Conservation (phyloP, 2,888 invertebrate species). For the Acleris laterana region DNA sequence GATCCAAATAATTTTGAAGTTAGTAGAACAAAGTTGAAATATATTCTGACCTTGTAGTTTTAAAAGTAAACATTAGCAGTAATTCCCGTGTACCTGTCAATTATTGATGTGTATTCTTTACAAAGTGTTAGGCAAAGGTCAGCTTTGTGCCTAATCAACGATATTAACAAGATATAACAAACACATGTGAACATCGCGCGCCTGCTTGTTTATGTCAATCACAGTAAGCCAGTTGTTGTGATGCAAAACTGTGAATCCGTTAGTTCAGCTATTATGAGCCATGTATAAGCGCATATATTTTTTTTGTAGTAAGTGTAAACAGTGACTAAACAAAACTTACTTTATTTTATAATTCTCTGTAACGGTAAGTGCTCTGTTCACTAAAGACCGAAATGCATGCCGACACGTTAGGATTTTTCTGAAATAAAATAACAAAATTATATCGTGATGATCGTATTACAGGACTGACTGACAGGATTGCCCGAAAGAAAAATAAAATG, state of each 20-base stretch:
- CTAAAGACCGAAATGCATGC: too few relatives aligned
- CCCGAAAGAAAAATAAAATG: conserved; percentile 4
- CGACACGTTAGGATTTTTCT: too few relatives aligned
- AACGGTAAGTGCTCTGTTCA: neutral
- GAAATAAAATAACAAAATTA: neutral
- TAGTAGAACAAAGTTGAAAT: conserved; percentile 36
- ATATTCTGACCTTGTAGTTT: conserved; percentile 33
- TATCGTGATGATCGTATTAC: conserved; percentile 7
- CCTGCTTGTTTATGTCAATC: conserved; percentile 63
- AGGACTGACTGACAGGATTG: conserved; percentile 3
- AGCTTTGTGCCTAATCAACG: conserved; percentile 51
- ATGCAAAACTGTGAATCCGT: conserved; percentile 37
- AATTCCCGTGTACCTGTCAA: conserved; percentile 35
- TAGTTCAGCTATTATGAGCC: conserved; percentile 15
- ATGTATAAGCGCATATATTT: neutral
- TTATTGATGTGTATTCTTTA: conserved; percentile 34
- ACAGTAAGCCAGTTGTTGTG: conserved; percentile 43
- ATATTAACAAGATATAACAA: conserved; percentile 50
- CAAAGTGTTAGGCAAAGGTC: conserved; percentile 56
- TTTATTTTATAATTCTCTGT: neutral
- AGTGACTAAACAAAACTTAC: conserved; percentile 9
- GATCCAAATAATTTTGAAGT: conserved; percentile 23
- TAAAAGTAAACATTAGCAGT: conserved; percentile 23
- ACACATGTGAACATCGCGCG: conserved; percentile 52
- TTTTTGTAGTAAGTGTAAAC: conserved; percentile 2